Percentiles rank a stretch among this genome's conserved stretches.
Evolutionary conservation across 2,113 vertebrate genomes (phyloP).

Genomic region (Poeciliopsis occidentalis): DNA sequence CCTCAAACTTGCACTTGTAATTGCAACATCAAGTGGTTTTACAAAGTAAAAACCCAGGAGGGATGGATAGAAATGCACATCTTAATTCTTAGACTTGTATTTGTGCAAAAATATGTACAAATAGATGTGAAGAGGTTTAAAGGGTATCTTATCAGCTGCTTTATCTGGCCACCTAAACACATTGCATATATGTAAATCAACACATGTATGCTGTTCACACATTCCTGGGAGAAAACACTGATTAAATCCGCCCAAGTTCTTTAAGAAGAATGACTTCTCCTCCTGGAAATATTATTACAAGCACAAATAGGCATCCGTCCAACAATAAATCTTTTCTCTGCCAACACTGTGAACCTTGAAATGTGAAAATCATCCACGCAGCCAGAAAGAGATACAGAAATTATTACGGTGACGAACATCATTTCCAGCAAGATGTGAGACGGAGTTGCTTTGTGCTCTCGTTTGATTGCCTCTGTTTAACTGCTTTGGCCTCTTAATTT

Average conservation of each 20-base stretch:
- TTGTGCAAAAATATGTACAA: neutral
- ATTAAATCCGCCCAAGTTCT: slow-evolving; percentile 35
- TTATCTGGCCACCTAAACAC: slow-evolving; percentile 10
- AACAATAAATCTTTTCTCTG: slow-evolving; percentile 36
- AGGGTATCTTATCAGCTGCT: neutral
- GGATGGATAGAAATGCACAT: neutral
- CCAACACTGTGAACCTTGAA: slow-evolving; percentile 58
- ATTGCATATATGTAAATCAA: neutral
- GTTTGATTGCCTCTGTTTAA: slow-evolving; percentile 37
- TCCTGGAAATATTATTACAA: slow-evolving; percentile 32
- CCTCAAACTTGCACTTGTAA: neutral
- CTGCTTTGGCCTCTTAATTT: slow-evolving; percentile 25
- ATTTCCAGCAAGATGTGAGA: slow-evolving; percentile 40
- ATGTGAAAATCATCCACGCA: slow-evolving; percentile 53
- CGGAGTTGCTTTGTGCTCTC: slow-evolving; percentile 30
- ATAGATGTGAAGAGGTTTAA: too few relatives aligned
- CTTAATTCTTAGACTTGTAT: neutral
- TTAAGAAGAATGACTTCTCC: slow-evolving; percentile 17
- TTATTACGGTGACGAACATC: slow-evolving; percentile 47
- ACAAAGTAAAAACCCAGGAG: neutral
- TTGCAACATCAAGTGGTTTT: neutral
- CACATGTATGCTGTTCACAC: neutral
- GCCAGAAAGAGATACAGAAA: slow-evolving; percentile 29
- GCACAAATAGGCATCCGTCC: slow-evolving; percentile 33
- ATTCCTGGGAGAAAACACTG: slow-evolving; percentile 1